Base-by-base conservation (phyloP, 1,140 invertebrate genomes). In the Hirudo medicinalis region DNA sequence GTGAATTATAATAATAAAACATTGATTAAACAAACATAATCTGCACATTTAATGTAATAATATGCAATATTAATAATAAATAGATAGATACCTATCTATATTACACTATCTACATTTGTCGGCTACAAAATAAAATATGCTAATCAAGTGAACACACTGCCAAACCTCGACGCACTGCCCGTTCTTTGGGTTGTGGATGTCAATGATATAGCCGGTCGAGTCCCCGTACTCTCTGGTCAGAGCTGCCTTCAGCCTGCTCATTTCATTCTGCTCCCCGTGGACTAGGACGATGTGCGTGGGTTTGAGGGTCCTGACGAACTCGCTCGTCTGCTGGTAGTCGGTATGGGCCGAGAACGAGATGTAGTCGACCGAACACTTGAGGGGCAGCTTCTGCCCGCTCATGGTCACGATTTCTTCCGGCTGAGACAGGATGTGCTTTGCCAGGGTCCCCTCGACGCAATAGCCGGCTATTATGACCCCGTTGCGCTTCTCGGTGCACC, bases 261-360 rank as follows among this genome's bases (percentile, higher is more conserved):
- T 99, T 84, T 99, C 96, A 81, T 97, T 99, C 79, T 94, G 91
- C 82, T 99, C 97, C 0, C 96, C 96, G 81, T 99, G 96, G 0
- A 99, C 96, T 27, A 99, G 83, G 19, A 97, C 91, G 67, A 99
- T 91, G 84, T 99, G 94, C 0, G 92, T 89, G 22, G 97, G 96
- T 79, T 92, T 94, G 20, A 99, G 82, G 54, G 89, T 87, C 43
- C 92, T 86, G 73, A 99, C 91, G 78, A 99, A 99, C 83, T 97
- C 94, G 29, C 91, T 94, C 0, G 96, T 99, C 84, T 99, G 96
- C 79, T 96, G 90, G 82, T 97, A 99, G 82, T 99, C 97, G 0
- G 96, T 98, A 79, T 99, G 97, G 0, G 97, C 97, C 0, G 95
- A 98, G 82, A 99, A 99, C 0, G 94, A 97, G 76, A 99, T 99